These are phyloP conservation scores for Sinelater perroti DNA, from an alignment of 2,888 invertebrate species.

Conservation along the genomic window DNA sequence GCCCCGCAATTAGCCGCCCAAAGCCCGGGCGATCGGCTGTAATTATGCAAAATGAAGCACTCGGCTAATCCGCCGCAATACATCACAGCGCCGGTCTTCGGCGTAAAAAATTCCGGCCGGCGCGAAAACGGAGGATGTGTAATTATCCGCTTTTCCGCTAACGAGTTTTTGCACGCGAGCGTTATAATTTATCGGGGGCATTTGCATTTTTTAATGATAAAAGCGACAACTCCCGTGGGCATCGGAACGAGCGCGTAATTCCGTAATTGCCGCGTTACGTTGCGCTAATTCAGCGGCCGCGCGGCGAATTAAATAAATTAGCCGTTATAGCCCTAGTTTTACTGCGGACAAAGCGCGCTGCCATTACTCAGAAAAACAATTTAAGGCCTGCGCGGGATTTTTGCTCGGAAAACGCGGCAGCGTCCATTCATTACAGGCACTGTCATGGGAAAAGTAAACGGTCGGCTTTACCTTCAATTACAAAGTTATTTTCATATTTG, in stretches of 20 bases:
- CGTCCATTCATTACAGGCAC: no score
- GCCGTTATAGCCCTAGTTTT: no score
- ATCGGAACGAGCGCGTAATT: conserved; percentile 10
- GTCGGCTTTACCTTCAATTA: no score
- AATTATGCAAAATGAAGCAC: conserved; percentile 17
- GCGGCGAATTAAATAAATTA: conserved; percentile 5
- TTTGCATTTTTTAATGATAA: conserved; percentile 17
- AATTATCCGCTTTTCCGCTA: conserved; percentile 14
- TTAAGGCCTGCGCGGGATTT: no score
- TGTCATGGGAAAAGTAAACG: no score
- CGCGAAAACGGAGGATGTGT: conserved; percentile 10
- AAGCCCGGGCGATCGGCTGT: not conserved
- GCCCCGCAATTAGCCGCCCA: no score
- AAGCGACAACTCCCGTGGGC: conserved; percentile 8
- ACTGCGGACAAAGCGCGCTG: no score
- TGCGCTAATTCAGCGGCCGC: conserved; percentile 8
- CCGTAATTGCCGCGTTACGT: conserved; percentile 17
- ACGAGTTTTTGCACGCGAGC: conserved; percentile 15
- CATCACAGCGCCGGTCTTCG: conserved; percentile 1
- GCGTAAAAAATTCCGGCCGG: not conserved
- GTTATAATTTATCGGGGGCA: conserved; percentile 9
- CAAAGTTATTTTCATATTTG: no score
- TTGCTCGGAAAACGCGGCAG: no score
- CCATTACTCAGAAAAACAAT: no score
- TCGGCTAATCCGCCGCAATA: conserved; percentile 8